Base-by-base conservation (phyloP, 1,140 invertebrate species). In the Pectinophora gossypiella region DNA sequence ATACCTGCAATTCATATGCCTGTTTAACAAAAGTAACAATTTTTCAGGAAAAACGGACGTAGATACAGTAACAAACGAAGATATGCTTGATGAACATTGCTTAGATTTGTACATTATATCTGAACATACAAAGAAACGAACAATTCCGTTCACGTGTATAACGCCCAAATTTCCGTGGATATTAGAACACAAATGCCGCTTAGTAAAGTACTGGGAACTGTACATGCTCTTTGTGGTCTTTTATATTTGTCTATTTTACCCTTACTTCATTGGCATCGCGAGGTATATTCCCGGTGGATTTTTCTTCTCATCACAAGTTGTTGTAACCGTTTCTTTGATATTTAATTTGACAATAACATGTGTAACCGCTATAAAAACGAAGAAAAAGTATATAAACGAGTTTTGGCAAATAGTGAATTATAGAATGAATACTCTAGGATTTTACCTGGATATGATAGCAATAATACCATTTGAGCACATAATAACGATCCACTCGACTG, bases 381-480 rank as follows among this genome's bases (percentile, higher is more conserved):
- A 86, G 54, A 85, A 81, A 50, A 64, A 63, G 46, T 77, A 80
- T 50, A 68, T 88, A 18, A 78, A 65, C 32, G 69, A 64, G 7
- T 77, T 84, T 49, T 56, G 54, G 38, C 53, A 48, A 3, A 87
- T 88, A 51, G 53, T 86, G 6, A 66, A 60, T 27, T 76, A 86
- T 42, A 75, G 76, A 52, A 68, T 88, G 66, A 74, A 77, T 53
- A 84, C 79, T 4, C 50, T 85, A 7, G 76, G 81, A 2, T 88
- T 88, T 64, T 85, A 85, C 54, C 62, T 88, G 42, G 87, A 88
- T 54, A 51, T 87, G 0, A 52, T 85, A 38, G 69, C 83, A 27
- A 64, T 86, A 38, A 73, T 88, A 55, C 85, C 85, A 12, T 77
- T 85, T 40, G 85, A 88, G 59, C 78, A 82, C 47, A 78, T 86